Conservation (phyloP, 2,113 vertebrate genomes). For the Illadopsis cleaveri region DNA sequence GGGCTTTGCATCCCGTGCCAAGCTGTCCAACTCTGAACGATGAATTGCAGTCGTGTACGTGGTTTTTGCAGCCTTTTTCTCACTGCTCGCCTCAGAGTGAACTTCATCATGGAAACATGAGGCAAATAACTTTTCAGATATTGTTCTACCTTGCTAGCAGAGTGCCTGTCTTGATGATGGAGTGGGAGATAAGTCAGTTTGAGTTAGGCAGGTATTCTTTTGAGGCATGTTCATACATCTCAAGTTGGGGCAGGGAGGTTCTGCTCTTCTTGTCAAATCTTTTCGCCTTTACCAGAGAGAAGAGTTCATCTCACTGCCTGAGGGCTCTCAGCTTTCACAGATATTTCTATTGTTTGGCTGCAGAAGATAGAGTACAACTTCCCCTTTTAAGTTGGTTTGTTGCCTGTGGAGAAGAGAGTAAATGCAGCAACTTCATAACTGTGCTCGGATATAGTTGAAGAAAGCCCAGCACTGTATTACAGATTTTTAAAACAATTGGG, state of each 20-base stretch:
- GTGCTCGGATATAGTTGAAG: neutral
- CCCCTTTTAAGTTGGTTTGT: neutral
- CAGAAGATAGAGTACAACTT: constrained; percentile 10
- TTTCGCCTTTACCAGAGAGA: neutral
- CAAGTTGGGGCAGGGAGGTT: neutral
- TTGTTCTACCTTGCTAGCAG: neutral
- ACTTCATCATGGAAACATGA: neutral
- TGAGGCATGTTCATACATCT: neutral
- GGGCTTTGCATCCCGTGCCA: neutral
- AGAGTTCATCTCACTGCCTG: neutral
- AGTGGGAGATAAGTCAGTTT: neutral
- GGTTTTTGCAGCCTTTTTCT: neutral
- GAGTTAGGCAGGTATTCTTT: neutral
- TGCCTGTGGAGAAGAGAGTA: neutral
- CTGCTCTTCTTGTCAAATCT: neutral
- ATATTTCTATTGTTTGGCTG: neutral
- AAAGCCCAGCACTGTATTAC: neutral
- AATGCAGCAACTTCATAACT: neutral
- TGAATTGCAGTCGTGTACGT: neutral
- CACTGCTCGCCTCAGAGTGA: neutral
- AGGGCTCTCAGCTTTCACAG: neutral
- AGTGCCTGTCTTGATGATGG: neutral
- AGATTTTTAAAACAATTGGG: neutral
- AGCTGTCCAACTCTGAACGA: neutral
- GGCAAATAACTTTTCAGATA: neutral